Base-by-base conservation (phyloP, 2,797 vertebrate species). In the Oreortyx pictus region DNA sequence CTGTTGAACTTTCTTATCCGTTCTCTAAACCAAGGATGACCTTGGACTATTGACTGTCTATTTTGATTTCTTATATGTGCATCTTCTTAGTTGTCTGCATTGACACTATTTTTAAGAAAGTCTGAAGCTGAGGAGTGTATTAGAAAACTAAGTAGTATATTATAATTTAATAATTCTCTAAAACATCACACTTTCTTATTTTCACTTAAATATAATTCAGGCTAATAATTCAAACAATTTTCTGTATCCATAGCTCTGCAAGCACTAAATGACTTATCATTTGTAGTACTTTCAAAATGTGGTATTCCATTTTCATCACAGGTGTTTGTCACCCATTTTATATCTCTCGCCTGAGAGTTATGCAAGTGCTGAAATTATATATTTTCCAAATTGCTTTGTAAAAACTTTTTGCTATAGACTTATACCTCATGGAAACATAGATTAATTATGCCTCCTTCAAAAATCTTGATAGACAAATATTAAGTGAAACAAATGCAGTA, bases 1-100 rank as follows among this genome's bases (percentile, higher is more conserved):
- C 57, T 92, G 60, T 74, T 49, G 14, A 39, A 70, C 82, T 94
- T 95, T 92, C 75, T 91, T 70, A 82, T 93, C 77, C 33, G 84
- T 84, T 92, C 61, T 95, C 9, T 89, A 44, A 80, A 91, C 35
- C 15, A 92, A 89, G 59, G 7, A 78, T 57, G 9, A 57, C 80
- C 29, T 77, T 1, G 1, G 33, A 65, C 88, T 82, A 73, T 29
- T 79, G 52, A 83, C 37, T 74, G 9, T 22, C 64, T 20, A 47
- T 39, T 56, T 13, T 24, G 12, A 59, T 81, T 90, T 67, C 47
- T 10, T 76, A 46, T 23, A n/a, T 14, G 41, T 0, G 3, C 6
- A 24, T 77, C 90, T 92, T 76, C 64, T 75, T 54, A 50, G 25
- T 62, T 56, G 24, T 41, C 33, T 74, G 35, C 5, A 16, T 83